Conservation (phyloP, 2,797 vertebrate species). For the Crocidura indochinensis region DNA sequence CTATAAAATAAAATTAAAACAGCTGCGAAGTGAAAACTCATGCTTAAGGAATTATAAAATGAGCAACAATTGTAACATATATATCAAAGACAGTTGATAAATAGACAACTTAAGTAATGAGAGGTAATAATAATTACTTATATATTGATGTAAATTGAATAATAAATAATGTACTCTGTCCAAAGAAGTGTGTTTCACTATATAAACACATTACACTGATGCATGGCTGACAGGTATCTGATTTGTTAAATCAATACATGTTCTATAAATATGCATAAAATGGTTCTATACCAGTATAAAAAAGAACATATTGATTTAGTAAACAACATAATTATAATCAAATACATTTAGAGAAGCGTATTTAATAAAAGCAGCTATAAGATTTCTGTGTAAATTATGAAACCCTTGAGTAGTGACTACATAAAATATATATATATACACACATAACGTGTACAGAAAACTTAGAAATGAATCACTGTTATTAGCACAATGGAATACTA, state of each 20-base stretch:
- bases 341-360: slow-evolving; percentile 63
- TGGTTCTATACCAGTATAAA: slow-evolving; percentile 64
- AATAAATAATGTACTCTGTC: slow-evolving; percentile 56
- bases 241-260: slow-evolving; percentile 75
- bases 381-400: slow-evolving; percentile 66
- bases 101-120: too few species aligned
- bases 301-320: slow-evolving; percentile 67
- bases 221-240: slow-evolving; percentile 53
- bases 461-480: slow-evolving; percentile 39
- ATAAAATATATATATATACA: slow-evolving; percentile 8
- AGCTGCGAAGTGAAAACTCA: slow-evolving; percentile 18
- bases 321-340: slow-evolving; percentile 63
- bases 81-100: slow-evolving; percentile 52
- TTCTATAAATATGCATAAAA: slow-evolving; percentile 48
- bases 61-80: neutral
- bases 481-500: neutral
- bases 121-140: slow-evolving; percentile 51
- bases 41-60: slow-evolving; percentile 10
- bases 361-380: slow-evolving; percentile 53
- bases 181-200: slow-evolving; percentile 15
- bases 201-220: slow-evolving; percentile 57
- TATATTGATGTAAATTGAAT: slow-evolving; percentile 56
- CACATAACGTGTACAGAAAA: neutral
- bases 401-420: slow-evolving; percentile 48
- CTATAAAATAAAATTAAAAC: slow-evolving; percentile 22